Evolutionary conservation across 2,113 vertebrate genomes (phyloP).

Genomic region (Sander vitreus): DNA sequence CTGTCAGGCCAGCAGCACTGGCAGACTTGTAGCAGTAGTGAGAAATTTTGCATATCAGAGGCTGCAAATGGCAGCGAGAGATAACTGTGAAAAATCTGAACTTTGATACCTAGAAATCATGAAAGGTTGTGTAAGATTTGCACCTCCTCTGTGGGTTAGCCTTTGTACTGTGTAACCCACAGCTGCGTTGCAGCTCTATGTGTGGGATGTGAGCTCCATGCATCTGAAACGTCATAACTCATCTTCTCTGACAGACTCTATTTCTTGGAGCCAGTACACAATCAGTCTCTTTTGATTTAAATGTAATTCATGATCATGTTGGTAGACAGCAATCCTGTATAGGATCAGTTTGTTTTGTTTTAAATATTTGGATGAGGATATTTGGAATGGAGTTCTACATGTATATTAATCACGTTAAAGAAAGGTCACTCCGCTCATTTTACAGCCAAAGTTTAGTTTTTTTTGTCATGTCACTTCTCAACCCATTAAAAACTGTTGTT

Average conservation of each 20-base stretch:
- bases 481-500: neutral
- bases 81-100: constrained; percentile 45
- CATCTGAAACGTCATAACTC: constrained; percentile 37
- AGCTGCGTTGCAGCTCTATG: constrained; percentile 31
- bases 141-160: constrained; percentile 40
- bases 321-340: too few relatives aligned
- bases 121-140: constrained; percentile 18
- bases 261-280: neutral
- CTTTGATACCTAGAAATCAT: constrained; percentile 41
- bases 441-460: neutral
- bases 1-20: constrained; percentile 13
- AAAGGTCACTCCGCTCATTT: neutral
- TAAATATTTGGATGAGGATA: neutral
- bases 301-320: neutral
- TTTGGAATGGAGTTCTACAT: neutral
- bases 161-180: constrained; percentile 47
- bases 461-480: neutral
- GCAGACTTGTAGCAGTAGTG: constrained; percentile 10
- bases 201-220: constrained; percentile 47
- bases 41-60: constrained; percentile 38
- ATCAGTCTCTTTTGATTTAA: neutral
- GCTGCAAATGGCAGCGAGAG: constrained; percentile 28
- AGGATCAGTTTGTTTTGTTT: neutral
- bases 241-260: constrained; percentile 5
- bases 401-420: too few relatives aligned